Base-by-base conservation (phyloP, 2,888 invertebrate species). In the Drosophila subquinaria region DNA sequence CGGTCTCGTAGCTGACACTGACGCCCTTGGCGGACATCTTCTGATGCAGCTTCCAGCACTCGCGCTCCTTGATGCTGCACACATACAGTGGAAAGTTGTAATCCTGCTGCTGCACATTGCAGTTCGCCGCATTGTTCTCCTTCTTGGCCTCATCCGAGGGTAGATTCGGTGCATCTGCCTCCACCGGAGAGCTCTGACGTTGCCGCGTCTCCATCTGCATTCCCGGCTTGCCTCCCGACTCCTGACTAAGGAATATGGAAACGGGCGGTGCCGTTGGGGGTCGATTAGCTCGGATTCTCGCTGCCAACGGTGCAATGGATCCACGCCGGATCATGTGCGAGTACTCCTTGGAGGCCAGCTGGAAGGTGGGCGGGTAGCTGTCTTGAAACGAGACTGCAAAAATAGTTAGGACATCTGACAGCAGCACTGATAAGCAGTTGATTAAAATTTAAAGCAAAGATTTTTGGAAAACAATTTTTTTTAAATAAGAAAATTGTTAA, bases 1-100 rank as follows among this genome's bases (percentile, higher is more conserved):
- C 95, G 0, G 96, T 96, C 72, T 96, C 95, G 79, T 95, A 95
- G 5, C 95, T 95, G 3, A 96, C 95, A 56, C 94, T 94, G 15
- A 96, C 94, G 0, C 95, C 96, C 85, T 95, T 95, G 65, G 94
- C 94, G 38, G 94, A 94, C 95, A 96, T 95, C 92, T 95, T 94
- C 75, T 94, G 94, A 82, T 95, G 95, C 73, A 95, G 93, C 67
- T 94, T 94, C 95, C 95, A 95, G 85, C 96, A 96, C 90, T 96
- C 95, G 56, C 94, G 94, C 77, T 95, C 95, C 84, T 95, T 95
- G 1, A 92, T 92, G 13, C 94, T 93, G 73, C 94, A 93, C 70
- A 94, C 94, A 62, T 93, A 93, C 0, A 94, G 93, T n/a, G 94
- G 94, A 69, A 89, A 92, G 27, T 90, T 91, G 76, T 73, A 88